These are phyloP conservation scores for Tortricodes alternella DNA, from an alignment of 2,888 invertebrate genomes.

Conservation along the genomic window DNA sequence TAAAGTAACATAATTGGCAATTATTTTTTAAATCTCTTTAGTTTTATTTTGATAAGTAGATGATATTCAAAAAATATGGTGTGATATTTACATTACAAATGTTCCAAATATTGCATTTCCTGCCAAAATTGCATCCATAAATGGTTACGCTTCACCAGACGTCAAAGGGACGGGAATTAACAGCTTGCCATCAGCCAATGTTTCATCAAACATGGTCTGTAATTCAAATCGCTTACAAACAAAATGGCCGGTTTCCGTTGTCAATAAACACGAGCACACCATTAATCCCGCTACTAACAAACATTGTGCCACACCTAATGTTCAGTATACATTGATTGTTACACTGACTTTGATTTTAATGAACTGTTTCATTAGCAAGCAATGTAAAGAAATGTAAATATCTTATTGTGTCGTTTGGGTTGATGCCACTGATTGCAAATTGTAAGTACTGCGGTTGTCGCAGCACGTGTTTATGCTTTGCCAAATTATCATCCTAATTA, in stretches of 20 bases:
- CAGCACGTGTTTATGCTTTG: slow-evolving; percentile 11
- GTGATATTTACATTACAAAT: no score
- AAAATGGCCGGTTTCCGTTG: slow-evolving; percentile 41
- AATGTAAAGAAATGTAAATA: background rate
- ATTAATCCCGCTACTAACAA: slow-evolving; percentile 24
- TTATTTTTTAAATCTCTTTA: no score
- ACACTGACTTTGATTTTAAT: background rate
- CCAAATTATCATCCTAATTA: slow-evolving; percentile 26
- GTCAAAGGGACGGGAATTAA: slow-evolving; percentile 15
- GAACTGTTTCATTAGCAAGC: background rate
- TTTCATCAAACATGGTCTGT: slow-evolving; percentile 38
- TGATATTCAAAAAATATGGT: no score
- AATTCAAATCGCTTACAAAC: slow-evolving; percentile 50
- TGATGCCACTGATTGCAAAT: slow-evolving; percentile 17
- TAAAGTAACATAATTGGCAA: no score
- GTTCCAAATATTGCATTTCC: background rate
- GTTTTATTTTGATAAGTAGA: no score
- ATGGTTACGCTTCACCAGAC: slow-evolving; percentile 10
- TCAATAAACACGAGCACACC: slow-evolving; percentile 37
- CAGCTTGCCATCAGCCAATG: slow-evolving; percentile 31
- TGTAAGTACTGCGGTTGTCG: slow-evolving; percentile 6
- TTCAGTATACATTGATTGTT: background rate
- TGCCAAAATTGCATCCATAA: no score
- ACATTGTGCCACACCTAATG: background rate
- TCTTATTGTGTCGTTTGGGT: slow-evolving; percentile 6